Base-by-base conservation (phyloP, 2,888 invertebrate genomes). In the Galerucella nymphaeae region DNA sequence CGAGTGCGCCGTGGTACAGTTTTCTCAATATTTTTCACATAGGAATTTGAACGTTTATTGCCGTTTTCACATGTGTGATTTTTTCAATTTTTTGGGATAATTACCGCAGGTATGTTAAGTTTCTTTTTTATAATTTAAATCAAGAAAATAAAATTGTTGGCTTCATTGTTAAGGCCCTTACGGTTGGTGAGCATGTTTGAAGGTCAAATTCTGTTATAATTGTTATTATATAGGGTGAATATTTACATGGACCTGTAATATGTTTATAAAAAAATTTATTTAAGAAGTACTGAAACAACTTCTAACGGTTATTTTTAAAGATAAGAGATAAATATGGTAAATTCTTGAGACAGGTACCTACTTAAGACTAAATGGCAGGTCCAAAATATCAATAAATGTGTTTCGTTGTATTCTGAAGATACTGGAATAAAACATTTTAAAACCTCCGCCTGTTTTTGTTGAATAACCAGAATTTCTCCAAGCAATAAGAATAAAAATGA, bases 1-100 rank as follows among this genome's bases (percentile, higher is more conserved):
- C 75, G 75, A 71, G 75, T 76, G 74, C 66, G 66, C 55, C 42
- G 77, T 73, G 75, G 64, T 59, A 16, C 30, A 18, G 70, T 63
- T 63, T 64, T 63, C 30, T 63, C 16, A 41, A 6, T 62, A 42
- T 41, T 42, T 59, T 50, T 20, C 11, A 18, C 18, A 68, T 42
- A 3, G 69, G 68, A 62, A 53, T 69, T 69, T 55, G 30, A 53
- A 63, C 62, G n/a, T 18, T 69, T 38, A 53, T 20, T 10, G 11
- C 16, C 20, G 9, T 42, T 57, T 53, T 70, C n/a, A 63, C 63
- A 70, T 70, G 70, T 70, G 70, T 53, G 16, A 45, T 45, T 63
- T 38, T 5, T 50, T 38, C 30, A 59, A 16, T 20, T 11, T 11
- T 61, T 59, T 30, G 42, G 63, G 70, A 70, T 70, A 59, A 57